phyloP scores from a whole-genome alignment of 2,888 invertebrate genomes.

The Uloborus plumipes region DNA sequence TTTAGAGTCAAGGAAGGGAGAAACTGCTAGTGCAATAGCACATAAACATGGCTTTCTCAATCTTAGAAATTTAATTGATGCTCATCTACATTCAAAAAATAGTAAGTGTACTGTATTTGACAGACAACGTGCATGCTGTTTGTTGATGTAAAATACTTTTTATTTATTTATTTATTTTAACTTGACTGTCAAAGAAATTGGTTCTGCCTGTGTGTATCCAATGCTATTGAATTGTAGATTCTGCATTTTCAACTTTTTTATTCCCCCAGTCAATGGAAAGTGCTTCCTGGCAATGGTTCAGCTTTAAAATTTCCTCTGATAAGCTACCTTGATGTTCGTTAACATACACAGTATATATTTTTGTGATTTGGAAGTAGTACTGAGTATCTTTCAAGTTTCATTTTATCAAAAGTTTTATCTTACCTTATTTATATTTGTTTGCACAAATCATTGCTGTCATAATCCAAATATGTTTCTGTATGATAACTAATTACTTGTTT shows the following conservation, averaged over 20 bases:
- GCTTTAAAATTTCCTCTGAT: no score
- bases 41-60: conserved; percentile 71
- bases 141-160: not conserved
- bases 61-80: conserved; percentile 71
- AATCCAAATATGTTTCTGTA: not conserved
- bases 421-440: not conserved
- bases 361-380: no score
- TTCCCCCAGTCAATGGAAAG: no score
- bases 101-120: conserved; percentile 23
- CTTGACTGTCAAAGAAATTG: no score
- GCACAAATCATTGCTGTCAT: no score
- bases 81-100: conserved; percentile 28
- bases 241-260: no score
- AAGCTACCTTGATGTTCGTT: no score
- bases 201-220: no score
- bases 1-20: conserved; percentile 69
- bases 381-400: no score
- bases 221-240: no score
- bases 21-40: conserved; percentile 71
- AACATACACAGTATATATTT: no score
- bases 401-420: not conserved
- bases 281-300: no score
- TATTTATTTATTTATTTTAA: not conserved
- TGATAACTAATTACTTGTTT: not conserved
- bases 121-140: not conserved